Evolutionary conservation across 2,888 invertebrate genomes (phyloP), one percentile per base, ranked within the genome.

Genomic region (Ferdinandea cuprea): DNA sequence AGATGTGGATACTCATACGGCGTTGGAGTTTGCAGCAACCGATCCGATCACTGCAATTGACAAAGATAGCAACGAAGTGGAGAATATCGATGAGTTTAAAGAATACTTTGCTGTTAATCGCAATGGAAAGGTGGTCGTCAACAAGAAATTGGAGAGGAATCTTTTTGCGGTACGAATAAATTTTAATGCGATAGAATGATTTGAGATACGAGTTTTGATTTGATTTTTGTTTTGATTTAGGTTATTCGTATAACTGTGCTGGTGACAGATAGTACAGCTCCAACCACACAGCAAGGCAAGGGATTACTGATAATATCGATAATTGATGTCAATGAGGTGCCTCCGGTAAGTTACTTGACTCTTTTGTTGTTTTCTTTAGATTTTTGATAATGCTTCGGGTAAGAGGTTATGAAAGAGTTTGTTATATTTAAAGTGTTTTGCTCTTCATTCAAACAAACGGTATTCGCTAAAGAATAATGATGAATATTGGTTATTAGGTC

Each of bases 261-360:
- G 15, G 97, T 90, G 2, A 95, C 94, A 0, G 98, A 98, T 88
- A 94, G 94, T 0, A 95, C 96, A 0, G 97, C 97, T 0, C 93
- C 94, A 0, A 94, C 93, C 0, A 91, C 95, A 0, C 97, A 97
- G 87, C 94, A 94, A 90, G 97, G 97, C 93, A 91, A 89, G 72
- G 94, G 94, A 4, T 91, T 93, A 84, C 88, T 94, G 19, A 93
- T 94, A 79, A 93, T 95, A 85, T 94, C 93, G 15, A 94, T 95
- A 78, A 94, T 94, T 30, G 95, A 94, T 87, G 94, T 95, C 0
- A 95, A 95, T 88, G 94, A 94, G 54, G 92, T 93, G 84, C 94
- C 95, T 0, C 95, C 95, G 3, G 91, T 91, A 86, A 88, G 89
- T 46, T 19, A 25, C 6, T 56, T 11, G 25, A 3, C 2, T 25